phyloP scores from a whole-genome alignment of 2,888 invertebrate species.

The Cenopis cana region DNA sequence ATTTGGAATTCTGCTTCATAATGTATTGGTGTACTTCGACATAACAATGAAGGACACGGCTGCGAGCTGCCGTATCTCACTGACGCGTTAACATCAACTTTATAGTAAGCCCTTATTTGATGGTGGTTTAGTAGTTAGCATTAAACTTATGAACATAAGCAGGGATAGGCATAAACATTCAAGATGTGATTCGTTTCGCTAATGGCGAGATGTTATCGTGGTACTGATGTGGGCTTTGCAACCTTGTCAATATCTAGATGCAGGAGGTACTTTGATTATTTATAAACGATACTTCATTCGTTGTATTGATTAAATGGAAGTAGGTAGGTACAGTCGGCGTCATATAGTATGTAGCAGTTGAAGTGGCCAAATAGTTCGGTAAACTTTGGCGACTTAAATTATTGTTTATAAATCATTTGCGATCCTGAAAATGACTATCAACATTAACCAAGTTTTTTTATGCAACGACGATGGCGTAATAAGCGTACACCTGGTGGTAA shows the following conservation, averaged over 20 bases:
- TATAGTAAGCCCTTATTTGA: conserved; percentile 41
- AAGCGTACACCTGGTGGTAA: no score
- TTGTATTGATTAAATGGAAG: no score
- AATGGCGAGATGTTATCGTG: conserved; percentile 32
- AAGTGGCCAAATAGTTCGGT: no score
- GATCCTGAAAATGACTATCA: no score
- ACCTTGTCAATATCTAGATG: conserved; percentile 15
- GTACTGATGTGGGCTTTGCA: conserved; percentile 20
- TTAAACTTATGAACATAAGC: conserved; percentile 36
- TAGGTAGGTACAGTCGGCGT: no score
- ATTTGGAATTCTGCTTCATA: conserved; percentile 9
- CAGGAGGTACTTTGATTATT: background rate
- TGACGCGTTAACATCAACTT: conserved; percentile 26
- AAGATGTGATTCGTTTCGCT: conserved; percentile 25
- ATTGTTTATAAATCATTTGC: no score
- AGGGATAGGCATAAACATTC: conserved; percentile 20
- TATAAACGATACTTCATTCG: background rate
- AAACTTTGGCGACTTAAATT: no score
- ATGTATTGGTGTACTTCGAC: background rate
- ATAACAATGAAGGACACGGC: conserved; percentile 6
- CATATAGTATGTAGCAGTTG: no score
- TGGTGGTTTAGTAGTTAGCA: conserved; percentile 23
- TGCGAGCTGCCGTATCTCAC: conserved; percentile 18
- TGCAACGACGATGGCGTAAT: no score
- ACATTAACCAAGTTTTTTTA: no score